Percentiles rank a stretch among this genome's conserved stretches.
phyloP scores from a whole-genome alignment of 2,113 vertebrate species.

The Progne subis region DNA sequence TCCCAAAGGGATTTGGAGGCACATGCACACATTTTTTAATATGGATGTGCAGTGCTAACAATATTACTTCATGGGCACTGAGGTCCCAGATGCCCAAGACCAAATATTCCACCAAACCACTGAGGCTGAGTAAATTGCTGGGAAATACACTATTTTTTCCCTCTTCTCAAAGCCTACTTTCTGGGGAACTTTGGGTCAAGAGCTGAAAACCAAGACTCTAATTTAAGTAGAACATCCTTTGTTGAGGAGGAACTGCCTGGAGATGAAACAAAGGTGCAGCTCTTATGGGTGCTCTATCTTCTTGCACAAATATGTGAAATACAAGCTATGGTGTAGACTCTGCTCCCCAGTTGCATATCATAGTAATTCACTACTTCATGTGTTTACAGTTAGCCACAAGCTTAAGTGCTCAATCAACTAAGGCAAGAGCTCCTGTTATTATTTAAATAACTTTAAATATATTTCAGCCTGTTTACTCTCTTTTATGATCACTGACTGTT shows the following conservation, averaged over 20 bases:
- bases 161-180: neutral
- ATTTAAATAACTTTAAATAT: neutral
- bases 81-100: neutral
- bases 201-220: neutral
- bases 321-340: neutral
- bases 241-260: neutral
- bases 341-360: neutral
- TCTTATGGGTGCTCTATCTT: neutral
- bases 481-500: neutral
- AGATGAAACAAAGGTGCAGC: neutral
- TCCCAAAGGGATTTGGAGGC: neutral
- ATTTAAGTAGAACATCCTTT: neutral
- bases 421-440: neutral
- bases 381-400: neutral
- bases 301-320: neutral
- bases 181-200: neutral
- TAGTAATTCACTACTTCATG: neutral
- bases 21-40: conserved; percentile 7
- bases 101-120: neutral
- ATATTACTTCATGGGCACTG: neutral
- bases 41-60: neutral
- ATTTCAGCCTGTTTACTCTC: neutral
- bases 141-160: neutral
- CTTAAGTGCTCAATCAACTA: neutral
- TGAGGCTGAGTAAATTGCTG: conserved; percentile 10